Conservation (phyloP, 2,888 invertebrate species). For the Morinoia aosen region DNA sequence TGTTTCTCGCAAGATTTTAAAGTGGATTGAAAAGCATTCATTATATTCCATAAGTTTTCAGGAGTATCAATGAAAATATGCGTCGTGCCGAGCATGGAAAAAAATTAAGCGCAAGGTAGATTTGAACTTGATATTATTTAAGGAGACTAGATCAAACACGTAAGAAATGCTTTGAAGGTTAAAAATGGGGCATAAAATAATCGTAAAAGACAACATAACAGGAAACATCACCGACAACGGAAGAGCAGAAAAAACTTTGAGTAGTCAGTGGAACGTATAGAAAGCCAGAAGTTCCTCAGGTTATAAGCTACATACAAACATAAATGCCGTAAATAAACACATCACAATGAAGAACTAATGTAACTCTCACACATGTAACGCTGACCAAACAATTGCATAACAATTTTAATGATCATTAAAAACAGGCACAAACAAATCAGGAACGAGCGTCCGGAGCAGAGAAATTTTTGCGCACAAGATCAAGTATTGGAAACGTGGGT, state of each 20-base stretch:
- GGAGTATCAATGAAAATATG: neutral
- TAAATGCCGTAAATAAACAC: neutral
- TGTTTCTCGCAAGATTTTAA: too few species aligned
- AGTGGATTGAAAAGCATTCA: neutral
- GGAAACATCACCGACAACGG: too few species aligned
- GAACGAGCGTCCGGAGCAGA: neutral
- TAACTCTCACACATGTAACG: neutral
- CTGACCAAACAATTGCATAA: neutral
- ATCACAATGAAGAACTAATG: neutral
- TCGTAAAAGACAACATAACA: too few species aligned
- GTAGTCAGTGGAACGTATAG: neutral
- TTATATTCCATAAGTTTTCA: neutral
- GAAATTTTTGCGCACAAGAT: neutral
- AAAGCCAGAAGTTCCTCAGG: neutral
- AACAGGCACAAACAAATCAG: neutral
- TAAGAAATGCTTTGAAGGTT: too few species aligned
- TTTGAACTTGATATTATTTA: neutral
- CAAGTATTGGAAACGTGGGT: neutral
- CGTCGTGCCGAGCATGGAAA: neutral
- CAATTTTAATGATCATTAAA: neutral
- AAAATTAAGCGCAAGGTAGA: neutral
- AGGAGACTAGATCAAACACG: too few species aligned
- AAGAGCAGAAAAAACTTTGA: neutral
- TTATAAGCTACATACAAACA: neutral
- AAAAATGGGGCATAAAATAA: too few species aligned